Percentiles rank a stretch among this genome's conserved stretches.
Conservation (phyloP, 2,888 invertebrate species). For the Spilarctia lutea region DNA sequence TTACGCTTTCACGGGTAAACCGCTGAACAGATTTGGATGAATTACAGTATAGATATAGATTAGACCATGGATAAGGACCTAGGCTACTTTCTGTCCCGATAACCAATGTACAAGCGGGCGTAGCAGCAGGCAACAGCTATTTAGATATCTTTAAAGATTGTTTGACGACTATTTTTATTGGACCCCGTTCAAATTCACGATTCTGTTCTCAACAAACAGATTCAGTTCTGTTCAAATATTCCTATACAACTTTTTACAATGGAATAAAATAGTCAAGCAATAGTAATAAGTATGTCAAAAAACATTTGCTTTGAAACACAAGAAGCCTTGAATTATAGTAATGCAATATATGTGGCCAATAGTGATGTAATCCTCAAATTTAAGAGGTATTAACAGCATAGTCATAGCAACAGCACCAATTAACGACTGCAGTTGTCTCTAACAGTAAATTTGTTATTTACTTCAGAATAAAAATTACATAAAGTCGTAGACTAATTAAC, state of each 20-base stretch:
- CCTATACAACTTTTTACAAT: not conserved
- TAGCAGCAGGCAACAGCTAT: not conserved
- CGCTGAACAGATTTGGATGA: too few relatives aligned
- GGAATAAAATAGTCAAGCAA: too few relatives aligned
- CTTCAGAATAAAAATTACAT: not conserved
- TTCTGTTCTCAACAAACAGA: not conserved
- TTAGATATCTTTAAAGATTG: not conserved
- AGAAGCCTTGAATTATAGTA: too few relatives aligned
- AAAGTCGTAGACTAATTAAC: constrained; percentile 8
- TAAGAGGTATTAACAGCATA: not conserved
- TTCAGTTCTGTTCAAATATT: not conserved
- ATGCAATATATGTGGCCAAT: not conserved
- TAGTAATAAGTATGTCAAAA: not conserved
- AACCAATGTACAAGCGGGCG: too few relatives aligned
- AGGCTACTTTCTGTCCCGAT: too few relatives aligned
- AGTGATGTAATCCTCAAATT: not conserved
- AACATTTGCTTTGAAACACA: not conserved
- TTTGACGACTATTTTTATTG: not conserved
- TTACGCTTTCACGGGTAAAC: too few relatives aligned
- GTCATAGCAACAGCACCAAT: not conserved
- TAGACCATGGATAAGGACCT: too few relatives aligned
- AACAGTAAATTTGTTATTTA: not conserved
- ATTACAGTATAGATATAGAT: too few relatives aligned
- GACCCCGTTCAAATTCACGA: too few relatives aligned
- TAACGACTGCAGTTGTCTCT: not conserved